These are phyloP conservation scores for Myanophis thanlyinensis DNA, from an alignment of 2,113 vertebrate species.

Conservation along the genomic window DNA sequence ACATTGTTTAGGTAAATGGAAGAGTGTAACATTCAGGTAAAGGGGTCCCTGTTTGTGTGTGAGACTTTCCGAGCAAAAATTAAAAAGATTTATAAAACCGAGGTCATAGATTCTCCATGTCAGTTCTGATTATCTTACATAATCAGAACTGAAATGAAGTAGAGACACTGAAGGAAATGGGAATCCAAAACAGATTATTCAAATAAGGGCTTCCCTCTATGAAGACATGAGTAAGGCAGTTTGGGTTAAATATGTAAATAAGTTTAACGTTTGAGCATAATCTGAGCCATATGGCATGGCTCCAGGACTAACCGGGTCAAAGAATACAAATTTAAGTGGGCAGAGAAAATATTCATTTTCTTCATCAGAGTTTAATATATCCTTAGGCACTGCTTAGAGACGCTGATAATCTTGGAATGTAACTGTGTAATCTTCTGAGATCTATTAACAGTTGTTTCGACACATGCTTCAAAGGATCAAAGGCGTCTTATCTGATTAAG, in stretches of 20 bases:
- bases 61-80: neutral
- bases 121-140: neutral
- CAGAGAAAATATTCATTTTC: neutral
- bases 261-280: neutral
- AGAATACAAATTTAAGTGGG: neutral
- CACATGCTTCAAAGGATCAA: neutral
- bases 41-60: neutral
- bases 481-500: neutral
- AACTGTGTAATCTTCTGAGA: neutral
- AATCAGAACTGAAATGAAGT: neutral
- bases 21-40: neutral
- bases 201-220: neutral
- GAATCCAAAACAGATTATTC: neutral
- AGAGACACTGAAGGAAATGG: neutral
- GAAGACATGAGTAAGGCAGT: neutral
- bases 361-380: neutral
- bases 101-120: neutral
- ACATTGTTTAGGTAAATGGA: neutral
- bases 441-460: neutral
- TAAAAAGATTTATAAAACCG: neutral
- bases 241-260: neutral
- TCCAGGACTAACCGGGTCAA: neutral
- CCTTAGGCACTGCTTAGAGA: conserved; percentile 1
- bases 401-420: conserved; percentile 7
- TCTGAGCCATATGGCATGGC: neutral